Evolutionary conservation across 2,797 vertebrate species (phyloP).

Genomic region (Pseudomugil tenellus): DNA sequence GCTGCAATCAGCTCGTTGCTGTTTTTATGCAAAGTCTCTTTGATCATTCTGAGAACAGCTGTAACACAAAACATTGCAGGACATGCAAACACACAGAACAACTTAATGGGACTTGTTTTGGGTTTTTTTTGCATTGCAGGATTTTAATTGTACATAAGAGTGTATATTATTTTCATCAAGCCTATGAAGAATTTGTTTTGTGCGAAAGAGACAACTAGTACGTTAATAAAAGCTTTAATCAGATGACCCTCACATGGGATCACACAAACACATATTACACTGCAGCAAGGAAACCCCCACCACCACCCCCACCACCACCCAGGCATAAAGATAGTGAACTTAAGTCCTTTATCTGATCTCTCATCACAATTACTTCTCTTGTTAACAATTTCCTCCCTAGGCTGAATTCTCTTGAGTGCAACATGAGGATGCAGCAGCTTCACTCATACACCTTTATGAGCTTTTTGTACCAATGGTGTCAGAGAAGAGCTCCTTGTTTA

Average conservation of each 20-base stretch:
- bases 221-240: constrained; percentile 23
- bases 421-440: constrained; percentile 20
- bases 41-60: constrained; percentile 10
- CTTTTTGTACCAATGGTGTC: constrained; percentile 12
- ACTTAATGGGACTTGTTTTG: constrained; percentile 6
- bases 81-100: not conserved
- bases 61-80: constrained; percentile 14
- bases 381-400: constrained; percentile 28
- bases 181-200: not conserved
- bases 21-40: constrained; percentile 18
- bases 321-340: constrained; percentile 23
- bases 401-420: constrained; percentile 13
- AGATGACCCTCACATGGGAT: constrained; percentile 60
- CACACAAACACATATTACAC: constrained; percentile 10
- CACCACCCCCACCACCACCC: constrained; percentile 9
- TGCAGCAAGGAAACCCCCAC: constrained; percentile 6
- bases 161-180: not conserved
- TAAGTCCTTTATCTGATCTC: constrained; percentile 36
- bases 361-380: constrained; percentile 51
- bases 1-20: constrained; percentile 19
- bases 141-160: not conserved
- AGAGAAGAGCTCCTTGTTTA: constrained; percentile 51
- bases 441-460: constrained; percentile 52
- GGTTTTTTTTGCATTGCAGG: not conserved
- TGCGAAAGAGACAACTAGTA: not conserved